phyloP scores from a whole-genome alignment of 2,113 vertebrate genomes.

The Hylia prasina region DNA sequence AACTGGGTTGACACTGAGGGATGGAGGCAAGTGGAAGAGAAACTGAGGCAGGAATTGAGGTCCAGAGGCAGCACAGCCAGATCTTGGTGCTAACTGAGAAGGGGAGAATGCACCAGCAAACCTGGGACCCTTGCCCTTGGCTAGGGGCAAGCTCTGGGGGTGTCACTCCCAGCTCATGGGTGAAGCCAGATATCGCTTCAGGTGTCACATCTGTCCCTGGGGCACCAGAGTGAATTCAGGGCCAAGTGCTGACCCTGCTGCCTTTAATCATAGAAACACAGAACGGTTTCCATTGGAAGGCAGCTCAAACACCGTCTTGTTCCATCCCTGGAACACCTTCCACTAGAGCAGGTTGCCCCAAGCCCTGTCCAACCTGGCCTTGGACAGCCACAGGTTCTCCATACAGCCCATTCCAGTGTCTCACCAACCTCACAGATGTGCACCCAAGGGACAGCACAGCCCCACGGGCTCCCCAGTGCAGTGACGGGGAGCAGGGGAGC shows the following conservation, averaged over 20 bases:
- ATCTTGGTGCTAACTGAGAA: accelerated
- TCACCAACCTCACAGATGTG: neutral
- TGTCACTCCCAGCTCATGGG: neutral
- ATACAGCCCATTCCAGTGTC: neutral
- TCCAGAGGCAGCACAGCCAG: neutral
- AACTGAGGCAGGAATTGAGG: neutral
- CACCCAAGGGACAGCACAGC: too few relatives aligned
- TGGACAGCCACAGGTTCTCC: neutral
- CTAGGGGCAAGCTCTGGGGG: neutral
- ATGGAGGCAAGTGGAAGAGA: neutral
- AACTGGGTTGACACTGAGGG: accelerated
- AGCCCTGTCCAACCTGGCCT: accelerated
- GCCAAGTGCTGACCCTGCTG: neutral
- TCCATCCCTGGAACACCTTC: neutral
- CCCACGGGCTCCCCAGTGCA: accelerated
- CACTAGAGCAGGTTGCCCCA: neutral
- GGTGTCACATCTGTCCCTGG: neutral
- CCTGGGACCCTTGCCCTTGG: neutral
- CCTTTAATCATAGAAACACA: neutral
- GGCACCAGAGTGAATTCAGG: neutral
- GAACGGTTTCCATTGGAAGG: neutral
- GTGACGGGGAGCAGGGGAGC: neutral
- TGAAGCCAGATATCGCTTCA: neutral
- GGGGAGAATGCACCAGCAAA: neutral
- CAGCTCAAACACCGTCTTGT: neutral